Evolutionary conservation across 1,140 invertebrate genomes (phyloP), one percentile per base, ranked within the genome.

Genomic region (Bicyclus anynana): DNA sequence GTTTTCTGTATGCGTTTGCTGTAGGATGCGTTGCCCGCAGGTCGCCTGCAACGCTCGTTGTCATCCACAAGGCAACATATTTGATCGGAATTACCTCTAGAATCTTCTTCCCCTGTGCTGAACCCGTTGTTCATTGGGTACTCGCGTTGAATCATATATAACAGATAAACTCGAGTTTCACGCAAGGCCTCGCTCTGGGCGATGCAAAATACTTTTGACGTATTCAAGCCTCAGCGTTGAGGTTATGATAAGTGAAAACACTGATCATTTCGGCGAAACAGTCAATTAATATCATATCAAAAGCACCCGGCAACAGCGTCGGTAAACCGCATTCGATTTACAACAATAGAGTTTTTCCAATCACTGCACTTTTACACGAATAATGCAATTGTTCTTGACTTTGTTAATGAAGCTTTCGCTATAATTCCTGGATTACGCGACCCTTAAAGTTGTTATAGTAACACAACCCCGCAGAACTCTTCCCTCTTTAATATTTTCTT

Each of bases 1-100:
- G 95, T 98, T 84, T 98, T 98, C 86, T 98, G 97, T 71, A 99
- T 97, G 64, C 97, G 92, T 83, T 99, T 99, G 86, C 96, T 98
- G 87, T 98, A 99, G 35, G 96, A 96, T 58, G 97, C 98, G 90
- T 99, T 98, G 47, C 97, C 97, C 66, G 97, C 97, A 42, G 93
- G 91, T 72, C 95, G 92, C 59, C 92, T 91, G 89, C 98, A 99
- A 53, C 96, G 91, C 53, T 95, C 94, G 60, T 93, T 92, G 74
- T 97, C 95, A 88, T 99, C 97, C 67, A 98, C 92, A 54, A 99
- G 91, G 90, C 97, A 98, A 90, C 98, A 99, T 65, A 96, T 94
- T 90, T 98, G 96, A 77, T 97, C 96, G 26, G 92, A 92, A 69
- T 93, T 92, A 53, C 94, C 94, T 69, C 94, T 90, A 50, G 95